These are phyloP conservation scores for Chymomyza costata DNA, from an alignment of 1,140 invertebrate genomes.

Conservation along the genomic window DNA sequence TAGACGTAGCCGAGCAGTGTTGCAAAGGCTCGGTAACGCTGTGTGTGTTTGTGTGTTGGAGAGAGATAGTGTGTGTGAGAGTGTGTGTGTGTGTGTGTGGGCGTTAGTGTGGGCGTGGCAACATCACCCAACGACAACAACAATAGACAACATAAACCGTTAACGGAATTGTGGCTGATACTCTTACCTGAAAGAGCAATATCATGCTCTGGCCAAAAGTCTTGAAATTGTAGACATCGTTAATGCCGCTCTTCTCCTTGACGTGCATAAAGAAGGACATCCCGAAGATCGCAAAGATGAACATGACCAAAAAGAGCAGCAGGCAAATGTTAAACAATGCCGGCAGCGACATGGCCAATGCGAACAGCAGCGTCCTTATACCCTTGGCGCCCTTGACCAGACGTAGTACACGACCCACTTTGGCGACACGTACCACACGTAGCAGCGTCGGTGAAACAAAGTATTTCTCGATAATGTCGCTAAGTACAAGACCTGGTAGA, in stretches of 20 bases:
- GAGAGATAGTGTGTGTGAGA: neutral
- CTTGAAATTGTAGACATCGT: constrained; percentile 98
- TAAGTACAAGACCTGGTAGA: constrained; percentile 95
- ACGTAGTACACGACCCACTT: constrained; percentile 96
- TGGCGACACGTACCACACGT: constrained; percentile 97
- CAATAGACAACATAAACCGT: constrained; percentile 75
- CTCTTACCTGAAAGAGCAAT: constrained; percentile 92
- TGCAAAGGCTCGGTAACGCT: neutral
- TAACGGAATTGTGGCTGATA: constrained; percentile 68
- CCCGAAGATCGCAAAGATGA: constrained; percentile 99
- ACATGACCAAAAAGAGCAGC: constrained; percentile 98
- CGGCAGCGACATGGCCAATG: constrained; percentile 97
- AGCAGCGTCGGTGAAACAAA: constrained; percentile 98
- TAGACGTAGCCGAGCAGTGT: neutral
- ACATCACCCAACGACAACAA: constrained; percentile 75
- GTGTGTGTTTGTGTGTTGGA: constrained; percentile 5
- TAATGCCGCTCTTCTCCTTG: constrained; percentile 92
- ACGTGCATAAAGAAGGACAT: constrained; percentile 99
- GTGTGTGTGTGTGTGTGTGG: constrained; percentile 1
- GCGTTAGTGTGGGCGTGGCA: constrained; percentile 40
- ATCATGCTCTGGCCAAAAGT: constrained; percentile 99
- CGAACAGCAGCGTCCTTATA: constrained; percentile 96
- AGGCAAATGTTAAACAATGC: constrained; percentile 99
- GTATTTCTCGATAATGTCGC: constrained; percentile 97
- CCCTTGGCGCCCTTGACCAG: constrained; percentile 98